Percentiles rank a stretch among this genome's conserved stretches.
Evolutionary conservation across 2,888 invertebrate genomes (phyloP).

Genomic region (Aporophyla nigra): DNA sequence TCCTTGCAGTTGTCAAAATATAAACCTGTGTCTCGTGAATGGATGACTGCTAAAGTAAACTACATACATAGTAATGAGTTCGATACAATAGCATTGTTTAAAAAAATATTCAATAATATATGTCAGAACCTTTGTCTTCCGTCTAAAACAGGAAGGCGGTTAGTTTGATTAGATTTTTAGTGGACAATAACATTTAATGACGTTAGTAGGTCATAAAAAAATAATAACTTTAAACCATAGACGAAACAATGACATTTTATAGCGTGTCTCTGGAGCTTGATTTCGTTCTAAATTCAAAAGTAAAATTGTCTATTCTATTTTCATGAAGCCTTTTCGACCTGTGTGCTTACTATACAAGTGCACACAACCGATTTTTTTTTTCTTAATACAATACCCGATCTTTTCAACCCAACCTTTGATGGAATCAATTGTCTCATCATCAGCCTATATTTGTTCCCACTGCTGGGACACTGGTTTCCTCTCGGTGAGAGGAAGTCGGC

Average conservation of each 20-base stretch:
- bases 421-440: background rate
- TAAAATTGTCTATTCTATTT: constrained; percentile 9
- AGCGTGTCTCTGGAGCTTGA: constrained; percentile 1
- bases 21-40: constrained; percentile 16
- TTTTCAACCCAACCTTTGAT: background rate
- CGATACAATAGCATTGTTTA: constrained; percentile 53
- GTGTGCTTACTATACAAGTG: background rate
- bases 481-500: no score
- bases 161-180: constrained; percentile 19
- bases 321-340: background rate
- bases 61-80: constrained; percentile 10
- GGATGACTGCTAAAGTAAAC: constrained; percentile 32
- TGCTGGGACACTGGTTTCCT: no score
- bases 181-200: constrained; percentile 11
- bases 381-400: background rate
- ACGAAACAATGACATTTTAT: constrained; percentile 12
- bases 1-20: background rate
- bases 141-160: constrained; percentile 26
- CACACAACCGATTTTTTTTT: background rate
- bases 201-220: background rate
- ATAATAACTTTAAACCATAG: constrained; percentile 3
- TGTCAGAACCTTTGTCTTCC: constrained; percentile 36
- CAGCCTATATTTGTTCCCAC: no score
- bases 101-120: constrained; percentile 36
- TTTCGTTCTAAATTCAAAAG: constrained; percentile 31